A percentile compares a stretch with the other conserved stretches of the same genome.
These are phyloP conservation scores for Stegophylla sp. DNA, from an alignment of 2,888 invertebrate genomes.

Conservation along the genomic window DNA sequence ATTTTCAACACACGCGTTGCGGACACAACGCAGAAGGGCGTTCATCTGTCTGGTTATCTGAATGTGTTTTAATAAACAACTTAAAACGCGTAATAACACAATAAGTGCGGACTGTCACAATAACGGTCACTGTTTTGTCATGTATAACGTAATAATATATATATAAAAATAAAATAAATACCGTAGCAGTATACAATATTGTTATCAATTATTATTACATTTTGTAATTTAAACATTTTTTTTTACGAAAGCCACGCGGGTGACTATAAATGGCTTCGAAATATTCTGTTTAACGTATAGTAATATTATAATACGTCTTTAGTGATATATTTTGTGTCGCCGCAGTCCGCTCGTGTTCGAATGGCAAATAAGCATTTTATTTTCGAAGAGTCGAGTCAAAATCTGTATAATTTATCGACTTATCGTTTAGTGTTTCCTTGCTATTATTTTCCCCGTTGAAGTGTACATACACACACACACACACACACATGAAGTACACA, in stretches of 20 bases:
- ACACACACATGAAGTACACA: no score
- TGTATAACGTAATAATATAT: no score
- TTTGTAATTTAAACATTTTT: no score
- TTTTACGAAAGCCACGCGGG: no score
- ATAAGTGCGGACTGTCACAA: slow-evolving; percentile 4
- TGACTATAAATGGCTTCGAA: no score
- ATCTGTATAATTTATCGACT: neutral
- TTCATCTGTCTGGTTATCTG: slow-evolving; percentile 30
- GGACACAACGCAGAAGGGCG: slow-evolving; percentile 30
- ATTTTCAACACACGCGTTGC: neutral
- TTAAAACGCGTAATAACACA: neutral
- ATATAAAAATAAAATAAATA: no score
- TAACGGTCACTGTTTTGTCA: neutral
- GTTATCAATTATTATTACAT: no score
- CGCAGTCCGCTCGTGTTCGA: neutral
- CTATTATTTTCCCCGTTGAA: neutral
- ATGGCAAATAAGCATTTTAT: neutral
- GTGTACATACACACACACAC: neutral
- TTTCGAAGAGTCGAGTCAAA: neutral
- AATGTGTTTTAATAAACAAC: slow-evolving; percentile 11
- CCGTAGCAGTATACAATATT: no score
- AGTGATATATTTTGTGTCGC: neutral
- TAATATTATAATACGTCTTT: no score
- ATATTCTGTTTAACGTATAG: no score
- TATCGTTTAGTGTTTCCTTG: neutral